Evolutionary conservation across 2,113 vertebrate species (phyloP).

Genomic region (Bambusicola thoracicus): DNA sequence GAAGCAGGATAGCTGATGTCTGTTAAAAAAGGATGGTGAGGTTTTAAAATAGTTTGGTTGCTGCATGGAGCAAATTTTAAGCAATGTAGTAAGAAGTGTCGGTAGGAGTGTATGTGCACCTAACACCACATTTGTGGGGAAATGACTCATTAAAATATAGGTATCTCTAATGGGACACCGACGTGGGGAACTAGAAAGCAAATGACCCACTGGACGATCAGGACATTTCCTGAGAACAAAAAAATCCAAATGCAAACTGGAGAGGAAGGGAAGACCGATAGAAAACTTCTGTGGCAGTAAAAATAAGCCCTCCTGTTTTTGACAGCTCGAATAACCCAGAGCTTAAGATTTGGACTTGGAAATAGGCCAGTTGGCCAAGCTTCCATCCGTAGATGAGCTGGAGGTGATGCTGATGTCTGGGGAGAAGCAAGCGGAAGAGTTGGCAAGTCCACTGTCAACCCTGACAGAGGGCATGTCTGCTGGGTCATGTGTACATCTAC

Average conservation of each 20-base stretch:
- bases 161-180: not conserved
- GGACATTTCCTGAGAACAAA: not conserved
- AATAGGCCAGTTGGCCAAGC: slow-evolving; percentile 37
- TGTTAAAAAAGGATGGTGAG: slow-evolving; percentile 76
- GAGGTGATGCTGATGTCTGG: slow-evolving; percentile 34
- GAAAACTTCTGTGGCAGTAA: not conserved
- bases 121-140: slow-evolving; percentile 30
- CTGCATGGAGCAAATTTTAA: slow-evolving; percentile 70
- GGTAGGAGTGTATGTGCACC: slow-evolving; percentile 62
- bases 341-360: slow-evolving; percentile 58
- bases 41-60: slow-evolving; percentile 82
- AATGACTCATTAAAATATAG: not conserved
- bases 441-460: not conserved
- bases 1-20: slow-evolving; percentile 78
- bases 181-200: not conserved
- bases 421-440: slow-evolving; percentile 45
- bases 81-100: slow-evolving; percentile 64
- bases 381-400: slow-evolving; percentile 9
- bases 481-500: not conserved
- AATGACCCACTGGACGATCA: not conserved
- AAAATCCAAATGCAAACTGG: not conserved
- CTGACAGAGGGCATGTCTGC: not conserved
- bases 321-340: slow-evolving; percentile 49
- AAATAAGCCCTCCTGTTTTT: not conserved
- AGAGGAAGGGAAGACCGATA: not conserved